Evolutionary conservation across 2,113 vertebrate species (phyloP).

Genomic region (Zosterops lateralis): DNA sequence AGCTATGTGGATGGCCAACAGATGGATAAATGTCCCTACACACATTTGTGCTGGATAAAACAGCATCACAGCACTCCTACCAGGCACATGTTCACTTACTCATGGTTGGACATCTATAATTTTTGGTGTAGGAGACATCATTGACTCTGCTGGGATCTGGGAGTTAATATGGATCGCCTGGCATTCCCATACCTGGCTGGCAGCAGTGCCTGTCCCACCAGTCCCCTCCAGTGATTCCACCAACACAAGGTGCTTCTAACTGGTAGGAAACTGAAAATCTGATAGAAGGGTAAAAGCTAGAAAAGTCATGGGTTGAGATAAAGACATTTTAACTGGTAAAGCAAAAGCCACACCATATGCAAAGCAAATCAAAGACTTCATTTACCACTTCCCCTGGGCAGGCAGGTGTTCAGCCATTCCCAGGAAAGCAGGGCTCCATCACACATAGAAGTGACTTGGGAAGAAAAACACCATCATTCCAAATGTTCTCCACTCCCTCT

Average conservation of each 20-base stretch:
- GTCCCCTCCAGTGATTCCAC: not conserved
- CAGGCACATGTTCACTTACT: slow-evolving; percentile 39
- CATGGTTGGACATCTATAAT: not conserved
- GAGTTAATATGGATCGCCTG: not conserved
- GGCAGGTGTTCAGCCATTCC: not conserved
- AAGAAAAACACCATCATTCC: not conserved
- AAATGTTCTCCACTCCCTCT: not conserved
- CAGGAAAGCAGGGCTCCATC: not conserved
- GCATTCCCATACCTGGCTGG: not conserved
- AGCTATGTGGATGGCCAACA: not conserved
- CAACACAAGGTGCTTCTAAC: not conserved
- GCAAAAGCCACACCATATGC: not conserved
- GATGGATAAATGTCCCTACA: slow-evolving; percentile 36
- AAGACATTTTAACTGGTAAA: not conserved
- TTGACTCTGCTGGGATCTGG: not conserved
- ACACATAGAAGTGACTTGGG: not conserved
- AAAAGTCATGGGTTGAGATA: not conserved
- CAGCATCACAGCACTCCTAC: not conserved
- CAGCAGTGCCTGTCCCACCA: not conserved
- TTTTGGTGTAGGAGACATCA: not conserved
- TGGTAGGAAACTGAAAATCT: not conserved
- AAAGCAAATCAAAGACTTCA: not conserved
- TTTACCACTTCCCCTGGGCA: not conserved
- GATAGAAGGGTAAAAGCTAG: not conserved
- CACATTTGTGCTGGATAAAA: slow-evolving; percentile 16